Conservation (phyloP, 2,113 vertebrate genomes). For the Protobothrops flavoviridis region DNA sequence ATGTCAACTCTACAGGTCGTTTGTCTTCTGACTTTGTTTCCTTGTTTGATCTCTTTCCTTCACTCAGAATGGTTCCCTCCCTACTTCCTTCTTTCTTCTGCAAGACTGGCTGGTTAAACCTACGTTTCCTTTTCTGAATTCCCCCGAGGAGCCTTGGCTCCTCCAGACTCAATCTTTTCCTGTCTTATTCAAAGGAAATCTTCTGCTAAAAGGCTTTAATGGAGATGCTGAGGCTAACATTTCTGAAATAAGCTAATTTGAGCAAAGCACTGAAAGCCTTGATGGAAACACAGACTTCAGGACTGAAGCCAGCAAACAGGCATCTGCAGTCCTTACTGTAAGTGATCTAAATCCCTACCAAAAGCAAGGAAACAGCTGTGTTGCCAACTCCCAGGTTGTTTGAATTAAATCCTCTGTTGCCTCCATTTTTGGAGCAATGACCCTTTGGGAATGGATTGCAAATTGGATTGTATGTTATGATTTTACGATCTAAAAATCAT, state of each 20-base stretch:
- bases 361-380: constrained; percentile 44
- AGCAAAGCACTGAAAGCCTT: constrained; percentile 34
- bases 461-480: constrained; percentile 9
- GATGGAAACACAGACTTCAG: constrained; percentile 51
- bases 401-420: constrained; percentile 33
- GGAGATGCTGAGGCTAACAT: constrained; percentile 41
- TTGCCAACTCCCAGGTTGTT: constrained; percentile 32
- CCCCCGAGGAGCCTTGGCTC: constrained; percentile 19
- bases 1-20: not conserved
- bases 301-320: constrained; percentile 42
- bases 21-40: not conserved
- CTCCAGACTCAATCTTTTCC: constrained; percentile 25
- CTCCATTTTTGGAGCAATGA: constrained; percentile 31
- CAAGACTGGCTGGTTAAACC: not conserved
- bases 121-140: constrained; percentile 2
- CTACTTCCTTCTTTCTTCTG: not conserved
- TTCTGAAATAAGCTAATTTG: constrained; percentile 53
- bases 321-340: constrained; percentile 46
- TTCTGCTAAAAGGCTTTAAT: constrained; percentile 34
- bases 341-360: constrained; percentile 33
- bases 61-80: not conserved
- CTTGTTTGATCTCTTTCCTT: not conserved
- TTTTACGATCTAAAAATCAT: constrained; percentile 20
- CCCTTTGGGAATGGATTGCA: constrained; percentile 33
- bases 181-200: constrained; percentile 39